Evolutionary conservation across 2,113 vertebrate species (phyloP), one percentile per base, ranked within the genome.

Genomic region (Numida meleagris): DNA sequence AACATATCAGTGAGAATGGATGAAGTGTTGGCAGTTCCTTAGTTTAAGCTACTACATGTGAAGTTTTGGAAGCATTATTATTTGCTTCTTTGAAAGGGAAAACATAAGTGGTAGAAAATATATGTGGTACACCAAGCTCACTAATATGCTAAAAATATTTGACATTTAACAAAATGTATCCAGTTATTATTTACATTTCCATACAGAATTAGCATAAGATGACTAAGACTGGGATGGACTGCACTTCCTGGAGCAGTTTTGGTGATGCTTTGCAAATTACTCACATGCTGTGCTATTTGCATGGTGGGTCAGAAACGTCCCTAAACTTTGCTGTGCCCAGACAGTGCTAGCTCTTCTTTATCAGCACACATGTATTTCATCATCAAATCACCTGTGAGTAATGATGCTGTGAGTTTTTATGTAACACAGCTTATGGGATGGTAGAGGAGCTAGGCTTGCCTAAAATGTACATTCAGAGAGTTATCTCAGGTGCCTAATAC

Each of bases 1-100:
- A 85, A 23, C 13, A 62, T 76, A 89, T 73, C 50, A 65, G 43
- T 66, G 58, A 90, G 66, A 95, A 94, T 24, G 43, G 48, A 94
- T 94, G 51, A 58, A 57, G 25, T 65, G 58, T 73, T 85, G 43
- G 6, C 66, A 84, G 34, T 51, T 91, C 38, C 65, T 79, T 48
- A 58, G 40, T 81, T 89, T 58, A 70, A 87, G 25, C 14, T 63
- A 57, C 42, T 68, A 75, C 74, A 51, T 20, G 8, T 33, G 65
- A 23, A 50, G 6, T n/a, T 93, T 75, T 3, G 4, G 31, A 86
- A 77, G 21, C 51, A 51, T n/a, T 81, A 50, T 59, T 55, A 43
- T 46, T 72, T 53, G 7, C 10, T 68, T 65, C 58, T 86, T 76
- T 62, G 50, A 88, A 82, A 21, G 42, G 33, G 43, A 58, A 92